Conservation (phyloP, 2,797 vertebrate species). For the Neoniphon sammara region DNA sequence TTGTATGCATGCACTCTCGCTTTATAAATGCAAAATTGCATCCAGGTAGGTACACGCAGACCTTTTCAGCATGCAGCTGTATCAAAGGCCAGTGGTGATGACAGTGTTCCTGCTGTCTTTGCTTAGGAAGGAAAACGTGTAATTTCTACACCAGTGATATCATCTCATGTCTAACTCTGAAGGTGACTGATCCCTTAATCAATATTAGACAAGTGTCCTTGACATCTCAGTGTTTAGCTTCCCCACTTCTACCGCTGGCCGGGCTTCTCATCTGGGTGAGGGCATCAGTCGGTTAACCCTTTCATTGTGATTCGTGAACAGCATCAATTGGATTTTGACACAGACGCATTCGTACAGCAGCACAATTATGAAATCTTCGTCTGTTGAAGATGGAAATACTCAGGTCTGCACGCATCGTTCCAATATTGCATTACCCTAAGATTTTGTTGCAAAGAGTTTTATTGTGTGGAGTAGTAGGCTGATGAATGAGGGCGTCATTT, state of each 20-base stretch:
- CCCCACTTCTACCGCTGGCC: background rate
- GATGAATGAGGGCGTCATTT: conserved; percentile 9
- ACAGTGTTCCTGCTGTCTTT: background rate
- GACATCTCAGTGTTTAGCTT: too few species aligned
- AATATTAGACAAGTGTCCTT: background rate
- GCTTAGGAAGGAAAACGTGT: background rate
- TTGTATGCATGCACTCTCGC: background rate
- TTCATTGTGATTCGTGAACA: background rate
- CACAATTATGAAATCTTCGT: background rate
- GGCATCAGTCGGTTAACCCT: background rate
- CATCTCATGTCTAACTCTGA: background rate
- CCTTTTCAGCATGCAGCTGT: background rate
- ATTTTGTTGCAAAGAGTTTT: conserved; percentile 13
- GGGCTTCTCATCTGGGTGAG: background rate
- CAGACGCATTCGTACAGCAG: background rate
- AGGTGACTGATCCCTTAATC: background rate
- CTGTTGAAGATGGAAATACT: background rate
- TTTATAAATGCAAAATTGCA: conserved; percentile 20
- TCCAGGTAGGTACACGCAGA: background rate
- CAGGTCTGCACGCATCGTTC: background rate
- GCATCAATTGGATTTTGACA: background rate
- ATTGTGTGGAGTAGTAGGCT: conserved; percentile 11
- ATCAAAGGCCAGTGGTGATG: conserved; percentile 1
- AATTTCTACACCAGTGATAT: background rate
- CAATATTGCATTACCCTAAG: background rate